Base-by-base conservation (phyloP, 2,888 invertebrate species). In the Onchidella celtica region DNA sequence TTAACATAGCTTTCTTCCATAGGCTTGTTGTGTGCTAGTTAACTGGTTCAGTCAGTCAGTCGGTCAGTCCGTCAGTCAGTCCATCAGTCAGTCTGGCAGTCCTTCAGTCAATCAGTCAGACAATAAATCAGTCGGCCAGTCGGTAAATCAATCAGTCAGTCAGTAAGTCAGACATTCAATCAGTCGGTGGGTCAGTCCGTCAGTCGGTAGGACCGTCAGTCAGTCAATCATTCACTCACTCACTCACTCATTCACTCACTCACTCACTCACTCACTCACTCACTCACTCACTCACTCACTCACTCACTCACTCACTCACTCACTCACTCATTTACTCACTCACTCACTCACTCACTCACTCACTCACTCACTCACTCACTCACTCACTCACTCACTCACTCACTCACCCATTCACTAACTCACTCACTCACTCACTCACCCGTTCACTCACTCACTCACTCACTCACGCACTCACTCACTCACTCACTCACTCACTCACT, bases 301-400 rank as follows among this genome's bases (percentile, higher is more conserved):
- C 63, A 59, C 75, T 75, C 63, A 32, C 75, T 75, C 65, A 34
- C 65, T 75, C 75, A 59, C 75, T 75, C 75, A 34, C 65, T 74
- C 74, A 55, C 36, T 74, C n/a, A n/a, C n/a, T n/a, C n/a, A n/a
- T n/a, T n/a, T n/a, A n/a, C n/a, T n/a, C n/a, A n/a, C n/a, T n/a
- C 74, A 29, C 74, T 74, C 74, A 40, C 36, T 63, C 74, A 32
- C 61, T 61, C 74, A 32, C 61, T 61, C 74, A 32, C 57, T 72
- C 72, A 47, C 29, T 72, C 38, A 34, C 38, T 63, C 55, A 47
- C 57, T 57, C 72, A 47, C 29, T 59, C 59, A 32, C 61, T 59
- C 61, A 34, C 65, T 75, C 75, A 59, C 40, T 38, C 65, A 59
- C 40, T 65, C 65, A 36, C 65, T 75, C 63, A 59, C 75, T 65